Conservation (phyloP, 2,888 invertebrate genomes). For the Apamea monoglypha region DNA sequence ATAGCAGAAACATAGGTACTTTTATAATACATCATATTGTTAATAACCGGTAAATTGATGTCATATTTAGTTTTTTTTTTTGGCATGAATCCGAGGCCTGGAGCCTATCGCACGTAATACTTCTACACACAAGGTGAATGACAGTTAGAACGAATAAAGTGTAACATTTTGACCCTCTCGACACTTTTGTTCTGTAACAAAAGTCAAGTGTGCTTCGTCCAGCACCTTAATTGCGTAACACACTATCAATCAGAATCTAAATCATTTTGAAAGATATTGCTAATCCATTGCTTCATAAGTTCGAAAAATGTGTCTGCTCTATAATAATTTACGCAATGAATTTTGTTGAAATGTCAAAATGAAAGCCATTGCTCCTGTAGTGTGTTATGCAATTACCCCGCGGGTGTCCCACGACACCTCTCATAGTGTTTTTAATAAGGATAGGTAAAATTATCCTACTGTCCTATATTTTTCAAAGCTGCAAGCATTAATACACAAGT, state of each 20-base stretch:
- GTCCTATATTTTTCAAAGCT: not conserved
- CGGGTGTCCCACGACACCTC: not conserved
- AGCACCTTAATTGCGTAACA: not conserved
- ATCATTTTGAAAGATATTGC: not conserved
- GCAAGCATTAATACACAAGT: not conserved
- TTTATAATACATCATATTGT: too few relatives aligned
- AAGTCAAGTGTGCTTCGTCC: not conserved
- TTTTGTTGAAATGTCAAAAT: not conserved
- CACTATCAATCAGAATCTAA: not conserved
- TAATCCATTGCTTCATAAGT: not conserved
- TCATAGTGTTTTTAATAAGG: not conserved
- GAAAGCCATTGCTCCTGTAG: too few relatives aligned
- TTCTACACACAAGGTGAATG: too few relatives aligned
- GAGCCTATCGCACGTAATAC: too few relatives aligned
- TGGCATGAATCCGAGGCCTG: too few relatives aligned
- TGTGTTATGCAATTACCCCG: too few relatives aligned
- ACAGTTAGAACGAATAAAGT: too few relatives aligned
- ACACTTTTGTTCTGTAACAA: too few relatives aligned
- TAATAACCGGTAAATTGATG: too few relatives aligned
- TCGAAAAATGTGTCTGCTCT: not conserved
- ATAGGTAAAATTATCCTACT: not conserved
- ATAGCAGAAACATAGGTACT: too few relatives aligned
- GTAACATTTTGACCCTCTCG: too few relatives aligned
- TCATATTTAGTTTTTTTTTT: too few relatives aligned
- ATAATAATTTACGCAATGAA: not conserved